phyloP scores from a whole-genome alignment of 2,797 vertebrate species.

The Eulemur coronatus region DNA sequence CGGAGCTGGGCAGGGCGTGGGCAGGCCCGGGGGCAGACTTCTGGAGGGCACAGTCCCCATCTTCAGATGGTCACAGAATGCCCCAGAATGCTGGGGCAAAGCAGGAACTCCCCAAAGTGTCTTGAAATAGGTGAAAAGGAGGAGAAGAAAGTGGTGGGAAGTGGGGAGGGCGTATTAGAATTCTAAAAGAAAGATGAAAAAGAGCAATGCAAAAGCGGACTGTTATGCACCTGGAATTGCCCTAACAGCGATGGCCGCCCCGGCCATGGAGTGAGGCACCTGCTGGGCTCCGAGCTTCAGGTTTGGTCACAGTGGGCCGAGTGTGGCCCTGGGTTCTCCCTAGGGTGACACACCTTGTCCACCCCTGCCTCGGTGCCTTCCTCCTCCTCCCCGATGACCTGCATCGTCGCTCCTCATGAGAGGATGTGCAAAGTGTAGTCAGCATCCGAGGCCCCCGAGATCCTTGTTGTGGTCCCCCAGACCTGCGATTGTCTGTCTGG shows the following conservation, averaged over 20 bases:
- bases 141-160: not conserved
- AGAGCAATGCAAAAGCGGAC: not conserved
- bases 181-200: not conserved
- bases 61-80: not conserved
- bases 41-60: no score
- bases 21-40: not conserved
- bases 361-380: fast-evolving
- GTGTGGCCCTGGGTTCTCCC: not conserved
- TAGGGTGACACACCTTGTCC: not conserved
- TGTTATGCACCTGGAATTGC: not conserved
- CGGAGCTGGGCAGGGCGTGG: not conserved
- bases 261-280: fast-evolving
- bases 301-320: not conserved
- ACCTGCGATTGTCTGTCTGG: not conserved
- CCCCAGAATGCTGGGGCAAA: not conserved
- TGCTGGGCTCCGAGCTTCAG: not conserved
- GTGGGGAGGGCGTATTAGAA: fast-evolving
- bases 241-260: not conserved
- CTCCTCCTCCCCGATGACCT: not conserved
- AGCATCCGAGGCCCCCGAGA: not conserved
- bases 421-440: not conserved
- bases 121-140: not conserved
- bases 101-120: not conserved
- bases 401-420: not conserved
- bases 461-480: not conserved